phyloP scores from a whole-genome alignment of 1,140 invertebrate genomes.

The Brachionus asplanchnoidis region DNA sequence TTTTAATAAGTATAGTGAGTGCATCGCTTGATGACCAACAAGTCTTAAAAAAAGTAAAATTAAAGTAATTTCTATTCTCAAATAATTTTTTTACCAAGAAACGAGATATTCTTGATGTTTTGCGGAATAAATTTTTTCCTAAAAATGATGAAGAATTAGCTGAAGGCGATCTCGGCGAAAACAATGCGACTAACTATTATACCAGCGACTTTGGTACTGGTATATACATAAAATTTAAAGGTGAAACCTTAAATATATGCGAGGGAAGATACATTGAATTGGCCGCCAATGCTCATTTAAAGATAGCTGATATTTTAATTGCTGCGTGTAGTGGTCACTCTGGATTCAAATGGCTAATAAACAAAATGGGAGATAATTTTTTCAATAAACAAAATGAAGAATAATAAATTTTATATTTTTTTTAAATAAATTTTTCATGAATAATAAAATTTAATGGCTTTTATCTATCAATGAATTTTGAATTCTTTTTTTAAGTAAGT shows the following conservation, averaged over 20 bases:
- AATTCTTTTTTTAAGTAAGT: too few relatives aligned
- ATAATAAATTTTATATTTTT: not conserved
- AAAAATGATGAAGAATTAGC: not conserved
- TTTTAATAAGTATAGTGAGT: not conserved
- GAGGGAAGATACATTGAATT: not conserved
- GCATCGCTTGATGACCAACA: not conserved
- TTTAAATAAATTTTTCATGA: not conserved
- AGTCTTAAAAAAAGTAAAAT: not conserved
- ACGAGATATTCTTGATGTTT: not conserved
- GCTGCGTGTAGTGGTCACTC: not conserved
- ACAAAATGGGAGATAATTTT: not conserved
- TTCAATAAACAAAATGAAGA: not conserved
- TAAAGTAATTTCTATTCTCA: not conserved
- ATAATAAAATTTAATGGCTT: too few relatives aligned
- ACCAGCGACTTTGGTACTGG: not conserved
- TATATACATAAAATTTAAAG: not conserved
- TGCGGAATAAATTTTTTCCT: not conserved
- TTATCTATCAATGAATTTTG: too few relatives aligned
- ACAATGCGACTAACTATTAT: not conserved
- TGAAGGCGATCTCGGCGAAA: not conserved
- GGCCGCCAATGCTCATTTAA: not conserved
- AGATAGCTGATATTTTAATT: conserved; percentile 14
- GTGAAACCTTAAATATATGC: conserved; percentile 16
- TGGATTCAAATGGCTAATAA: conserved; percentile 17
- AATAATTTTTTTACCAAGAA: not conserved